Base-by-base conservation (phyloP, 2,888 invertebrate genomes). In the Cryptocheilus praepositus region DNA sequence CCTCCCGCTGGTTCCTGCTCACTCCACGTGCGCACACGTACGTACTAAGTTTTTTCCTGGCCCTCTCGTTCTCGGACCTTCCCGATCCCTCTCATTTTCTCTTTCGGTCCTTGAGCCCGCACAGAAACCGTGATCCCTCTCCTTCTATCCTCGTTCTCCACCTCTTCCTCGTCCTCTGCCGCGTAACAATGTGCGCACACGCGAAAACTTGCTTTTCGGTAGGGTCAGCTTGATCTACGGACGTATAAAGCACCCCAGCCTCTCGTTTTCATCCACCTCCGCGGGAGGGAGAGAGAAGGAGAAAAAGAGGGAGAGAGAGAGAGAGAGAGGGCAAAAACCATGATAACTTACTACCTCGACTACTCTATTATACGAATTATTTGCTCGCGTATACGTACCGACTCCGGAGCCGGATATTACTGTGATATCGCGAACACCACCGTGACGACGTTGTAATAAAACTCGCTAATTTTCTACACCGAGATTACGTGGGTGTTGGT, bases 161-260 rank as follows among this genome's bases (percentile, higher is more conserved):
- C 18, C 28, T 46, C 58, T 15, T 36, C 13, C 54, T 62, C 67
- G 59, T 51, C 52, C 51, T 57, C 36, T 4, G 52, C 43, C 7
- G 60, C 67, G 56, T 46, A 67, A 49, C 44, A 13, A 36, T 22
- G 57, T 55, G 52, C 45, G 74, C 71, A 36, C 64, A 57, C 57
- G 64, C 59, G 67, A 61, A 70, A 70, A 73, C 66, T 77, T 49
- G 67, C 64, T 66, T 73, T 68, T 74, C 67, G 72, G 66, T 56
- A 64, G 64, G 61, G 65, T 75, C 77, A 65, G 73, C 70, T 68
- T 65, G 73, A 81, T 74, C 73, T 74, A 77, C 69, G 64, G 67
- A 70, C 64, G 52, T 56, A 68, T 67, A 60, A 71, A 52, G 54
- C 43, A 11, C 51, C 56, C 36, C 36, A 36, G 7, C 60, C 51